Evolutionary conservation across 2,797 vertebrate genomes (phyloP).

Genomic region (Artibeus jamaicensis): DNA sequence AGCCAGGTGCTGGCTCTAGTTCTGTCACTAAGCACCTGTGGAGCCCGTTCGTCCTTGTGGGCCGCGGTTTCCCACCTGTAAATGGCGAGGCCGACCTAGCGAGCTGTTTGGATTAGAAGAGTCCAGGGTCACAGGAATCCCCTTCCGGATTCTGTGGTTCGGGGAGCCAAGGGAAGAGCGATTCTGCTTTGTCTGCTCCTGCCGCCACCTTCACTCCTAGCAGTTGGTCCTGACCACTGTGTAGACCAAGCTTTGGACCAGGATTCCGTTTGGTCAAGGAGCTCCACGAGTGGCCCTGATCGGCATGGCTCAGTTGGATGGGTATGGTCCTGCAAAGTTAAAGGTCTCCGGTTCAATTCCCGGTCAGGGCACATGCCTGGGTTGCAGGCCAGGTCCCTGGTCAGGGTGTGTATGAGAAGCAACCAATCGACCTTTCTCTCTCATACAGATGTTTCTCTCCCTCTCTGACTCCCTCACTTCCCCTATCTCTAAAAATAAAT

Average conservation of each 20-base stretch:
- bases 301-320: no score
- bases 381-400: no score
- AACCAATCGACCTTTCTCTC: no score
- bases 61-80: not conserved
- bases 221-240: not conserved
- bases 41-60: not conserved
- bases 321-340: no score
- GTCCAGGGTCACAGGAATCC: not conserved
- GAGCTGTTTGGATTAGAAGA: not conserved
- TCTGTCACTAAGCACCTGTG: not conserved
- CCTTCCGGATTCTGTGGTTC: not conserved
- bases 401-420: no score
- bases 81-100: not conserved
- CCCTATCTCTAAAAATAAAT: not conserved
- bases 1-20: not conserved
- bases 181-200: not conserved
- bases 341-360: no score
- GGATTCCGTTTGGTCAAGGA: not conserved
- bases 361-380: no score
- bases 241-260: not conserved
- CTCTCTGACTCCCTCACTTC: no score
- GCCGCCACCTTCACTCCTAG: accelerated
- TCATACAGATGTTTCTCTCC: no score
- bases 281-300: no score
- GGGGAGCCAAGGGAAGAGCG: not conserved